Conservation (phyloP, 2,888 invertebrate genomes). For the Agapetus fuscipes region DNA sequence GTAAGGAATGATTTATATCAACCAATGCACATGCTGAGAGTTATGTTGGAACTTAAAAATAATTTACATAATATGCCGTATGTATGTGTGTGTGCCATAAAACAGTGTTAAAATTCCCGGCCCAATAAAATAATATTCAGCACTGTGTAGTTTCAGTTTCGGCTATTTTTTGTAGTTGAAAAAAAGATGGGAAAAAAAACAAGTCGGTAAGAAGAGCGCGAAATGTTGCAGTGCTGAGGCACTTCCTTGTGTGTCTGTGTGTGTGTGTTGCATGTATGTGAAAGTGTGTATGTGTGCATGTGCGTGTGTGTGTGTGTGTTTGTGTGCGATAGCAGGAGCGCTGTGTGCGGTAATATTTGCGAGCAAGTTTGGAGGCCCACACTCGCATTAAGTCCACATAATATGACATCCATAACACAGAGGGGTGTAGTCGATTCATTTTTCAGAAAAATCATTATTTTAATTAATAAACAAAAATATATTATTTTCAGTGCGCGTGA, state of each 20-base stretch:
- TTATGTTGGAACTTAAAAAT: too few relatives aligned
- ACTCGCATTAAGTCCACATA: constrained; percentile 20
- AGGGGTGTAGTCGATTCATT: constrained; percentile 13
- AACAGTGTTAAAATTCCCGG: too few relatives aligned
- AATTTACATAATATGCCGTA: too few relatives aligned
- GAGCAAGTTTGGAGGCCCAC: constrained; percentile 21
- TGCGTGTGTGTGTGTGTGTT: constrained; percentile 1
- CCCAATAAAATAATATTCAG: too few relatives aligned
- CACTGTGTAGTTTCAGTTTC: too few relatives aligned
- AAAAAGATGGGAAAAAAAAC: constrained; percentile 1
- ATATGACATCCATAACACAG: constrained; percentile 19
- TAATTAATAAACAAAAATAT: too few relatives aligned
- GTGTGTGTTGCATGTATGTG: background rate
- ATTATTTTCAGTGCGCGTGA: too few relatives aligned
- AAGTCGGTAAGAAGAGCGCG: constrained; percentile 5
- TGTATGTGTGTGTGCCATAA: too few relatives aligned
- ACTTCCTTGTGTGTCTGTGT: constrained; percentile 2
- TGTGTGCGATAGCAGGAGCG: too few relatives aligned
- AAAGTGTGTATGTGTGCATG: background rate
- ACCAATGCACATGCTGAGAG: too few relatives aligned
- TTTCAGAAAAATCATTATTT: background rate
- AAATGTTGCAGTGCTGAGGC: constrained; percentile 3
- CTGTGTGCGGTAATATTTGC: constrained; percentile 19
- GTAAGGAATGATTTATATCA: too few relatives aligned
- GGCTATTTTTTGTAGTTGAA: too few relatives aligned